Percentiles rank a stretch among this genome's conserved stretches.
phyloP scores from a whole-genome alignment of 2,113 vertebrate species.

The Saguinus imperator region DNA sequence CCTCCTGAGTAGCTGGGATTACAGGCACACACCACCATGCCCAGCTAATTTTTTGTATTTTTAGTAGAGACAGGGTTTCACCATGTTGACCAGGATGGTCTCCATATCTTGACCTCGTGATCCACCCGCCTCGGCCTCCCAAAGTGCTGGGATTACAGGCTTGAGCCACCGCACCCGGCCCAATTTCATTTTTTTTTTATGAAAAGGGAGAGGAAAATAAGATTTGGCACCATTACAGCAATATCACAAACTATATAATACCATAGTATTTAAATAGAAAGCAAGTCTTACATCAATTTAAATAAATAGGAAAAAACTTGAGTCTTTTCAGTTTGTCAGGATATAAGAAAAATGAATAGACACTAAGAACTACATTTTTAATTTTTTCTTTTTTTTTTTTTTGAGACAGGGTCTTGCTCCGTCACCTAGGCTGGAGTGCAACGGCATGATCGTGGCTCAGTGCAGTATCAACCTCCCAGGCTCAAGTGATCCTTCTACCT shows the following conservation, averaged over 20 bases:
- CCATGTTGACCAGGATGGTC: no score
- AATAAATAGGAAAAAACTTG: not conserved
- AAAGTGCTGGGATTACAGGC: no score
- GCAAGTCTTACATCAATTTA: not conserved
- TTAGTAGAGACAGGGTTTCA: no score
- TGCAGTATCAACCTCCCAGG: not conserved
- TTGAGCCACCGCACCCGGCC: no score
- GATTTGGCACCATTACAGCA: not conserved
- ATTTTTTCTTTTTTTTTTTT: not conserved
- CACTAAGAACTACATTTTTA: not conserved
- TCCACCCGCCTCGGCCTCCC: no score
- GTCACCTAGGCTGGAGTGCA: not conserved
- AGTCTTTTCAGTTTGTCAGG: not conserved
- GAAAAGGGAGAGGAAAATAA: not conserved
- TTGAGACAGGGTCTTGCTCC: not conserved
- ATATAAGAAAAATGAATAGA: slow-evolving; percentile 33
- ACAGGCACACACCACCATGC: no score
- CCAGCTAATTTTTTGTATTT: no score
- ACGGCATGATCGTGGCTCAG: not conserved
- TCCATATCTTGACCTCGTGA: no score
- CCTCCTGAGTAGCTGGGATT: no score
- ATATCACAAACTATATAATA: not conserved
- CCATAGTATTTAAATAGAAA: slow-evolving; percentile 18
- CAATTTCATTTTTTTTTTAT: not conserved
- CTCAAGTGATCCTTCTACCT: not conserved